A percentile compares a stretch with the other conserved stretches of the same genome.
Evolutionary conservation across 2,113 vertebrate species (phyloP).

Genomic region (Pomatostomus ruficeps): DNA sequence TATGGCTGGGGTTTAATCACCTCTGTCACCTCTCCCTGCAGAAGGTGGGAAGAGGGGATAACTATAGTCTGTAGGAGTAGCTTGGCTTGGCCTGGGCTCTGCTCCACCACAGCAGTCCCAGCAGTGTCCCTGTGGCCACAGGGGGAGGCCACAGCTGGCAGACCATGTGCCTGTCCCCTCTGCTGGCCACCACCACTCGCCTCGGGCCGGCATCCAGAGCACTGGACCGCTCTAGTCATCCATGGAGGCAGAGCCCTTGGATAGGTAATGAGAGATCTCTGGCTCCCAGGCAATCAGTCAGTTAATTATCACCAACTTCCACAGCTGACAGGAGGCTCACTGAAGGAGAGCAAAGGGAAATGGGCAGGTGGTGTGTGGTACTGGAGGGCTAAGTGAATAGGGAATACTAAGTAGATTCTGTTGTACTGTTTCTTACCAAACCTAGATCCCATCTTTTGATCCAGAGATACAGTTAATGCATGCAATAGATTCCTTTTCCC

Average conservation of each 20-base stretch:
- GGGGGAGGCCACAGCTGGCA: neutral
- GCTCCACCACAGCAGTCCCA: neutral
- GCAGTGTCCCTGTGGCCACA: neutral
- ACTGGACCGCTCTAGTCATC: neutral
- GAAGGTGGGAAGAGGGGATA: neutral
- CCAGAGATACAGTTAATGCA: neutral
- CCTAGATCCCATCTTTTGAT: neutral
- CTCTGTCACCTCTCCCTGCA: rapidly evolving
- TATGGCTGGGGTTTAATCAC: neutral
- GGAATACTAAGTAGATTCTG: neutral
- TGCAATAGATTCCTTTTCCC: neutral
- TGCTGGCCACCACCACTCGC: neutral
- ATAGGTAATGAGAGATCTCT: neutral
- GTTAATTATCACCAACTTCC: neutral
- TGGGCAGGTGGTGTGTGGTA: neutral
- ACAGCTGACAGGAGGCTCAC: neutral
- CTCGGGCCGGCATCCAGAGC: neutral
- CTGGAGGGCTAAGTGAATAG: neutral
- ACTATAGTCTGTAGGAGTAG: neutral
- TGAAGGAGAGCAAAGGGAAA: neutral
- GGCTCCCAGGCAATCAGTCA: neutral
- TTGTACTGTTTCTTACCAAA: neutral
- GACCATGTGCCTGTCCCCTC: neutral
- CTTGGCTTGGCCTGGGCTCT: neutral
- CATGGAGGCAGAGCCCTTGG: neutral